These are phyloP conservation scores for Dysidea cf. avara DNA, from an alignment of 37 sponge, comb jelly and placozoan species.

Conservation along the genomic window DNA sequence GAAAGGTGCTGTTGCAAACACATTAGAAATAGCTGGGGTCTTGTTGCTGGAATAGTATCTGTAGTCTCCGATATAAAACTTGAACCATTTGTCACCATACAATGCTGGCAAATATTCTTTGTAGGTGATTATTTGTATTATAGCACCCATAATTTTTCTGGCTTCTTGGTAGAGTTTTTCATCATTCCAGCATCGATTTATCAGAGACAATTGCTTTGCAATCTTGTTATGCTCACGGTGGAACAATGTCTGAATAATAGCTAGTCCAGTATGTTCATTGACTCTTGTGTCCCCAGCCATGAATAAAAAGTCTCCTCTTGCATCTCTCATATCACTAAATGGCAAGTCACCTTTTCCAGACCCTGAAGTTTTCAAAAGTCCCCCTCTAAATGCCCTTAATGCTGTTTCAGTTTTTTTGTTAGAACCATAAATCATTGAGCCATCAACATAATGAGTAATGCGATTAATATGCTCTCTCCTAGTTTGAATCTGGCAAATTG, in stretches of 20 bases:
- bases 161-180: conserved; percentile 64
- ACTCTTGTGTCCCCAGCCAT: conserved; percentile 69
- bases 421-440: conserved; percentile 70
- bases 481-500: conserved; percentile 19
- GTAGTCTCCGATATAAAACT: conserved; percentile 31
- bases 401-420: not conserved
- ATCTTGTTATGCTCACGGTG: conserved; percentile 79
- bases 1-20: conserved; percentile 86
- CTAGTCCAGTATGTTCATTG: conserved; percentile 64
- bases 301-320: conserved; percentile 5
- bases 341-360: conserved; percentile 54
- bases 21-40: conserved; percentile 60
- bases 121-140: conserved; percentile 66
- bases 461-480: conserved; percentile 77
- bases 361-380: conserved; percentile 34
- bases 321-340: conserved; percentile 21
- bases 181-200: conserved; percentile 66
- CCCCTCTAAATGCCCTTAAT: conserved; percentile 9
- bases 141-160: conserved; percentile 74
- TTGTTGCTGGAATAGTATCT: conserved; percentile 50
- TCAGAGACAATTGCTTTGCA: conserved; percentile 24
- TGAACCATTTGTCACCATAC: conserved; percentile 32
- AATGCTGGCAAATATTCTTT: conserved; percentile 66
- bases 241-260: conserved; percentile 76
- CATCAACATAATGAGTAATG: conserved; percentile 78